These are phyloP conservation scores for Heteropelma amictum DNA, from an alignment of 2,888 invertebrate genomes.

Conservation along the genomic window DNA sequence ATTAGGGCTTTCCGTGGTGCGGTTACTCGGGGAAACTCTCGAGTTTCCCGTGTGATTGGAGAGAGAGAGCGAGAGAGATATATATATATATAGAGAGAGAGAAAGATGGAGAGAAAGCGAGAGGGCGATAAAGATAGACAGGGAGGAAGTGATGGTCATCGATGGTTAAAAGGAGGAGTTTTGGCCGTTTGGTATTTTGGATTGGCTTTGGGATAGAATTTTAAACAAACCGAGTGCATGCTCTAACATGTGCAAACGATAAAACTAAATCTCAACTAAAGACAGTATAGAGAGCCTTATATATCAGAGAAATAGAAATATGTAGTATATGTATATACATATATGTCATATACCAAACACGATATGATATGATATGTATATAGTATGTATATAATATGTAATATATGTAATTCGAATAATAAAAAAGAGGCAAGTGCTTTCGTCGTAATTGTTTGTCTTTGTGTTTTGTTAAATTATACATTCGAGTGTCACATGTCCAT, in stretches of 20 bases:
- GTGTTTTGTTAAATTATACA: too few species aligned
- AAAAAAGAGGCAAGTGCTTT: constrained; percentile 66
- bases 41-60: constrained; percentile 27
- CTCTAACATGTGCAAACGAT: constrained; percentile 78
- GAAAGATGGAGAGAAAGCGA: background rate
- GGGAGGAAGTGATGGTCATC: background rate
- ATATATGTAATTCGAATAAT: constrained; percentile 62
- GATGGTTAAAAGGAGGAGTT: background rate
- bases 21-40: constrained; percentile 36
- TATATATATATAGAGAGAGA: background rate
- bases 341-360: too few species aligned
- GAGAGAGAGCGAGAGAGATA: background rate
- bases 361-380: too few species aligned
- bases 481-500: too few species aligned
- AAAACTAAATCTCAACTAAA: constrained; percentile 78
- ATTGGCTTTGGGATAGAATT: constrained; percentile 49
- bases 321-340: constrained; percentile 61
- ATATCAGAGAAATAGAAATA: constrained; percentile 76
- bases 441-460: constrained; percentile 54
- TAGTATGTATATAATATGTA: constrained; percentile 60
- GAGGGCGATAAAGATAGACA: background rate
- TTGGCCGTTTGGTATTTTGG: background rate
- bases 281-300: constrained; percentile 77
- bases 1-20: constrained; percentile 41
- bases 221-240: constrained; percentile 77